A percentile compares a stretch with the other conserved stretches of the same genome.
These are phyloP conservation scores for Acromyrmex charruanus DNA, from an alignment of 1,140 invertebrate genomes.

Conservation along the genomic window DNA sequence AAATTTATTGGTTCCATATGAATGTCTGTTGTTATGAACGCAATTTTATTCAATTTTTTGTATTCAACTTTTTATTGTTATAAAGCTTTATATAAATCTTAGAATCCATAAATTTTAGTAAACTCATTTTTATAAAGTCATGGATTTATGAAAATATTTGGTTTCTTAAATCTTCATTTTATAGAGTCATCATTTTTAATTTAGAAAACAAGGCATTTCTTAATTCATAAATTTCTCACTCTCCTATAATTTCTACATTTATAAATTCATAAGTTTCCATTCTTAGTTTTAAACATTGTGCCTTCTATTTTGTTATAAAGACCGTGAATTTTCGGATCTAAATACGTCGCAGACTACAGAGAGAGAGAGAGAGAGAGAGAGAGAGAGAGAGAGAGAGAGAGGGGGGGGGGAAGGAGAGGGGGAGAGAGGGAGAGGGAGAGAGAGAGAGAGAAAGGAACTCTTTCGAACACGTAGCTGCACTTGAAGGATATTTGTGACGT, in stretches of 20 bases:
- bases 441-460: constrained; percentile 24
- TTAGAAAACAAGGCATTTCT: background rate
- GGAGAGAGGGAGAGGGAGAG: constrained; percentile 6
- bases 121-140: background rate
- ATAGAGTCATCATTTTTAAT: background rate
- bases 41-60: background rate
- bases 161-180: background rate
- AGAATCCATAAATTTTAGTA: background rate
- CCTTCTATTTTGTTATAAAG: background rate
- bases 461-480: background rate
- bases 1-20: background rate
- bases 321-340: background rate
- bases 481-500: background rate
- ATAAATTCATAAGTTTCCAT: background rate
- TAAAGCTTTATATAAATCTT: background rate
- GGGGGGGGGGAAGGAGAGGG: too few species aligned
- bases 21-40: background rate
- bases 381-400: background rate
- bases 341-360: background rate
- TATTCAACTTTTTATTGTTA: background rate
- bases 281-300: background rate
- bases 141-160: too few species aligned
- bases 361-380: constrained; percentile 27
- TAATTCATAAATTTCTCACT: background rate
- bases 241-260: background rate